Conservation (phyloP, 2,888 invertebrate genomes). For the Dryocosmus kuriphilus region DNA sequence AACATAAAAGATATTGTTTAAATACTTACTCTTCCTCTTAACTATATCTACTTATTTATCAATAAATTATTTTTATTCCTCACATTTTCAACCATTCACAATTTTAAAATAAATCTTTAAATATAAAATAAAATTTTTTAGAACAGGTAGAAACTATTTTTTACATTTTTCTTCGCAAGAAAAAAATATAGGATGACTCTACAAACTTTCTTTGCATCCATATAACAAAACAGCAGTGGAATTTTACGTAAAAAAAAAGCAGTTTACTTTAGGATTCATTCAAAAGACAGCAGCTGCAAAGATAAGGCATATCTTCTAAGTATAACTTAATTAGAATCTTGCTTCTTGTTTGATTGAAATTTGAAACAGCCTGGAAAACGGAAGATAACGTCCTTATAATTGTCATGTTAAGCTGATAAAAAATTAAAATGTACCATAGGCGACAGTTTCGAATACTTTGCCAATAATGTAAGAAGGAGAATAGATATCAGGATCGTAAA, state of each 20-base stretch:
- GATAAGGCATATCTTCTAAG: slow-evolving; percentile 1
- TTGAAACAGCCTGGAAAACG: not conserved
- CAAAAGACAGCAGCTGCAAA: not conserved
- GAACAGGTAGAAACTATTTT: not conserved
- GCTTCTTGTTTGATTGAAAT: slow-evolving; percentile 10
- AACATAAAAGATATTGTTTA: not conserved
- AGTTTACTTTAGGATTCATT: no score
- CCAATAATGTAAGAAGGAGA: not conserved
- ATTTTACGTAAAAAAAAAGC: no score
- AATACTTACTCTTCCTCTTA: no score
- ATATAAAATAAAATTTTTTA: no score
- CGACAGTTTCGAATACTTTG: not conserved
- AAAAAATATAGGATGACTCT: not conserved
- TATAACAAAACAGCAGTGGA: no score
- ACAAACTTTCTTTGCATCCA: not conserved
- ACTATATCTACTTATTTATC: no score
- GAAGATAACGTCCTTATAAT: not conserved
- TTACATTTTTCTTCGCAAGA: not conserved
- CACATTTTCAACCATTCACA: no score
- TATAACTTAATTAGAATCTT: not conserved
- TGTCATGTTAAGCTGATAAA: not conserved
- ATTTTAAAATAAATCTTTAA: no score
- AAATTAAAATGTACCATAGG: not conserved
- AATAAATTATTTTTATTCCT: no score
- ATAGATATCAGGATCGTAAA: slow-evolving; percentile 4